Evolutionary conservation across 2,113 vertebrate genomes (phyloP), one percentile per base, ranked within the genome.

Genomic region (Gnathonemus echidnorhynchus): DNA sequence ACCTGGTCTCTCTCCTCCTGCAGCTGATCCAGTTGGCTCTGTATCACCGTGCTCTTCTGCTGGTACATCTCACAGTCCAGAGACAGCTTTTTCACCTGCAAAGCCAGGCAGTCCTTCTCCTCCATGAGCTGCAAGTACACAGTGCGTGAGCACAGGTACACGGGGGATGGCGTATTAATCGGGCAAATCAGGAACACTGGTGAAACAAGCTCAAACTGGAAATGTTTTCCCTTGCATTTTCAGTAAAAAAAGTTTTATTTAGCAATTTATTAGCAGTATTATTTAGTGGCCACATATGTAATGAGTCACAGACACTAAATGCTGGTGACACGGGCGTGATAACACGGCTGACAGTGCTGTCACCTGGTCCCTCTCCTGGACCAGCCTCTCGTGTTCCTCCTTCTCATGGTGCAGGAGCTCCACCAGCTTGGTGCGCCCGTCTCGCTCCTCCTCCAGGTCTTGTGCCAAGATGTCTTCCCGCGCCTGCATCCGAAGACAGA

Each of bases 1-100:
- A 97, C 97, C 94, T 97, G 96, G 93, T 97, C 97, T 88, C 97
- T 94, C 91, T 98, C 97, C 15, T 94, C 93, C 94, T 97, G 96
- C 80, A 98, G 96, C 50, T 97, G 96, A 0, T 91, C 95, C 91
- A 96, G 92, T 91, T 98, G 97, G 89, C 80, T 90, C 92, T 97
- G 97, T 58, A 97, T 94, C 0, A 96, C 92, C 0, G 88, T 92
- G 89, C 93, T 94, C 94, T 96, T 97, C 93, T 97, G 96, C 92
- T 95, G 94, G 91, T 96, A 96, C 92, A 97, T 95, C 91, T 97
- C 95, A 49, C 96, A 96, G 92, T 98, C 97, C 92, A 96, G 91
- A 62, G 95, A 95, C 6, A 96, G 93, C 92, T 96, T 96, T 92
- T 95, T 93, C 91, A 96, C 95, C 93, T 97, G 95, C 1, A 97